These are phyloP conservation scores for Digitonthophagus gazella DNA, from an alignment of 2,888 invertebrate species.

Conservation along the genomic window DNA sequence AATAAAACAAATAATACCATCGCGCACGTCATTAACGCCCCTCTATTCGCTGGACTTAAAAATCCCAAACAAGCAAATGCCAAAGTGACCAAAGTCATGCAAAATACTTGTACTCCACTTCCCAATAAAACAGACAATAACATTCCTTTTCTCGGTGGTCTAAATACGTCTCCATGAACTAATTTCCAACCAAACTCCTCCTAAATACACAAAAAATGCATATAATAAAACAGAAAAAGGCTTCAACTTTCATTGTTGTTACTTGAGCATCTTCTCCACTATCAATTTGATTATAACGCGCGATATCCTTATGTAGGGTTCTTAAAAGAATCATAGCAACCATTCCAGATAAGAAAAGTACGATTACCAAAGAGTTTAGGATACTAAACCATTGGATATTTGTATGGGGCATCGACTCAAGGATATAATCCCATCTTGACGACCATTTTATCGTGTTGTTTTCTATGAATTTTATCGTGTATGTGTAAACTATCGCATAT, in stretches of 20 bases:
- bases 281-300: constrained; percentile 95
- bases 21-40: constrained; percentile 97
- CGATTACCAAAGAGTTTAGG: constrained; percentile 95
- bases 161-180: constrained; percentile 96
- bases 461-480: constrained; percentile 76
- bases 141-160: constrained; percentile 96
- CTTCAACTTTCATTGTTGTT: constrained; percentile 53
- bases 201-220: constrained; percentile 49
- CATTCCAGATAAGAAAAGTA: constrained; percentile 96
- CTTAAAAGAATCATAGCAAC: constrained; percentile 96
- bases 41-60: constrained; percentile 96
- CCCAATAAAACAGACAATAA: constrained; percentile 93
- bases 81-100: constrained; percentile 93
- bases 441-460: constrained; percentile 94
- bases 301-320: constrained; percentile 97
- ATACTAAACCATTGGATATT: constrained; percentile 99
- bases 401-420: constrained; percentile 91
- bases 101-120: constrained; percentile 93
- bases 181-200: constrained; percentile 98
- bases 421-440: constrained; percentile 98
- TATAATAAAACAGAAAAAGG: background rate
- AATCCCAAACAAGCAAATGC: constrained; percentile 99
- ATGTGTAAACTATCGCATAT: constrained; percentile 78
- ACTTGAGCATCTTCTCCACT: constrained; percentile 90
- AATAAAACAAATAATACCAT: constrained; percentile 95